phyloP scores from a whole-genome alignment of 1,140 invertebrate species.

The Eciton burchellii region DNA sequence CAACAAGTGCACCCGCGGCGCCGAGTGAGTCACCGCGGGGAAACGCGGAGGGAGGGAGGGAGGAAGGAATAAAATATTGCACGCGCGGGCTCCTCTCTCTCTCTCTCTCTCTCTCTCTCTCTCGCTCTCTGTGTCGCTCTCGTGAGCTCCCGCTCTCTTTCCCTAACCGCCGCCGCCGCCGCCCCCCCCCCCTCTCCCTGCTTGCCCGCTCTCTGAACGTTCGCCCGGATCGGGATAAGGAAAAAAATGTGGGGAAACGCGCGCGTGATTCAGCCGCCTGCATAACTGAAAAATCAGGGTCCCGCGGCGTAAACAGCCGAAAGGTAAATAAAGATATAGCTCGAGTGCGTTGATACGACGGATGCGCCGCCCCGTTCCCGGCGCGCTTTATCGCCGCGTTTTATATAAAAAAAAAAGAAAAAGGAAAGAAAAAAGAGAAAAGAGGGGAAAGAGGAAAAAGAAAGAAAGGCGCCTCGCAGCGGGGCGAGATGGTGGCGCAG shows the following conservation, averaged over 20 bases:
- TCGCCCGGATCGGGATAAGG: constrained; percentile 9
- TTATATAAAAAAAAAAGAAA: no score
- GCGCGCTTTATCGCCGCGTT: constrained; percentile 1
- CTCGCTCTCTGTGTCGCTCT: no score
- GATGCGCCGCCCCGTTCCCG: constrained; percentile 1
- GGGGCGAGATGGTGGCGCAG: background rate
- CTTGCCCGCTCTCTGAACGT: no score
- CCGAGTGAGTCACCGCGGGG: constrained; percentile 26
- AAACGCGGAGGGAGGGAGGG: constrained; percentile 2
- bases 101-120: background rate
- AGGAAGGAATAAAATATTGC: constrained; percentile 48
- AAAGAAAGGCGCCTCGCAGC: constrained; percentile 12
- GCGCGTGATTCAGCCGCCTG: constrained; percentile 53
- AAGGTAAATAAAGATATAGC: constrained; percentile 58
- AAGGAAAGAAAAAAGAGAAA: no score
- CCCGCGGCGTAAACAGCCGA: constrained; percentile 38
- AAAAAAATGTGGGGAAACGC: constrained; percentile 30
- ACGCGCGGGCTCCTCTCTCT: constrained; percentile 27
- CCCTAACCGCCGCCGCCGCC: no score
- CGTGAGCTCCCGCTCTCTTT: no score
- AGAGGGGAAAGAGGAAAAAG: no score
- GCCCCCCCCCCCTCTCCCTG: no score
- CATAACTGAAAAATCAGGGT: constrained; percentile 49
- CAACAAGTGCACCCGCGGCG: constrained; percentile 30
- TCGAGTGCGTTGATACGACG: constrained; percentile 21